A percentile compares a stretch with the other conserved stretches of the same genome.
Conservation (phyloP, 92 coral and sea anemone species). For the Actinernus sp. region DNA sequence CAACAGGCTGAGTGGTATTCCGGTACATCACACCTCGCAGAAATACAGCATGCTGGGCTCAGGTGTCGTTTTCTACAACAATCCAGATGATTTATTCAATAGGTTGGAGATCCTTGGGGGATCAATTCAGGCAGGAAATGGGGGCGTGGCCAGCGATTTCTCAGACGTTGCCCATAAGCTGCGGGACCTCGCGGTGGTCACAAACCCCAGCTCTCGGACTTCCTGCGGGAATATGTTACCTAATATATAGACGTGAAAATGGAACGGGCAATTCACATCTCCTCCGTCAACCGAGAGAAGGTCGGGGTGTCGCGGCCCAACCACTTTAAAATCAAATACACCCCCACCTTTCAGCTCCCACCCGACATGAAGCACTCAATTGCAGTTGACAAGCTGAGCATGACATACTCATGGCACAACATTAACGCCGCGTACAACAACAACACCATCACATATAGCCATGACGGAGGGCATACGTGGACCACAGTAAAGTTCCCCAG, state of each 20-base stretch:
- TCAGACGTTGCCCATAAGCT: not conserved
- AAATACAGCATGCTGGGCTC: slow-evolving; percentile 7
- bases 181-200: not conserved
- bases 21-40: slow-evolving; percentile 14
- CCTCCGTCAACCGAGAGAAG: slow-evolving; percentile 2
- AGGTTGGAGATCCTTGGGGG: slow-evolving; percentile 11
- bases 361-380: slow-evolving; percentile 15
- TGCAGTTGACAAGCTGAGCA: not conserved
- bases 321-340: slow-evolving; percentile 16
- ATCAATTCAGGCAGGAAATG: slow-evolving; percentile 3
- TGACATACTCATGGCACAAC: slow-evolving; percentile 32
- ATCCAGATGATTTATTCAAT: not conserved
- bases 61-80: slow-evolving; percentile 16
- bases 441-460: no score
- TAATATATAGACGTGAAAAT: not conserved
- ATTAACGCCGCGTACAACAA: not conserved
- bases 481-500: no score
- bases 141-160: not conserved
- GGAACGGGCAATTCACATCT: slow-evolving; percentile 18
- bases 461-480: no score
- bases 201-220: not conserved
- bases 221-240: slow-evolving; percentile 6
- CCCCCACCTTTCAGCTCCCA: not conserved
- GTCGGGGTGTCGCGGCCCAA: not conserved
- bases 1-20: slow-evolving; percentile 9